A percentile compares a stretch with the other conserved stretches of the same genome.
phyloP scores from a whole-genome alignment of 2,797 vertebrate species.

The Sebastes nivosus region DNA sequence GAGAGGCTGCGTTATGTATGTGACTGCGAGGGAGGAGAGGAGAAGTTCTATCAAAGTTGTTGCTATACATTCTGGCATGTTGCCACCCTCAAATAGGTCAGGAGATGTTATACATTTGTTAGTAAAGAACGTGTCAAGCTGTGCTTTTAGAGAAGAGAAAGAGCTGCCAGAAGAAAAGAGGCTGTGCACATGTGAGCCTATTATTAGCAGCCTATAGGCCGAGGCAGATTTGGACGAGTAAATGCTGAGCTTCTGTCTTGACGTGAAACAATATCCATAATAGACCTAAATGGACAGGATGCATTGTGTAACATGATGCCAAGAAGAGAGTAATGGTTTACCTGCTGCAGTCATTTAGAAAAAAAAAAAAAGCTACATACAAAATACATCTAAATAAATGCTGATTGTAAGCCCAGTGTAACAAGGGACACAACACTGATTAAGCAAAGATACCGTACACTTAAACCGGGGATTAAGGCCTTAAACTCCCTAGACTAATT shows the following conservation, averaged over 20 bases:
- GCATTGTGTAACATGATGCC: neutral
- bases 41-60: neutral
- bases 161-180: slow-evolving; percentile 12
- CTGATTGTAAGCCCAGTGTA: slow-evolving; percentile 20
- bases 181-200: slow-evolving; percentile 21
- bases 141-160: slow-evolving; percentile 21
- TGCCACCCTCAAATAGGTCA: slow-evolving; percentile 24
- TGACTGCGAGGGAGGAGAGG: neutral
- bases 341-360: neutral
- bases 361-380: neutral
- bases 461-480: slow-evolving; percentile 68
- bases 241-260: slow-evolving; percentile 22
- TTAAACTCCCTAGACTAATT: slow-evolving; percentile 63
- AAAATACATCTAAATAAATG: slow-evolving; percentile 10
- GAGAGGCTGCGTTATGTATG: neutral
- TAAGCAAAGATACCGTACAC: slow-evolving; percentile 56
- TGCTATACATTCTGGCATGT: neutral
- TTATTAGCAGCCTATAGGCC: slow-evolving; percentile 1
- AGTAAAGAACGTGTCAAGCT: slow-evolving; percentile 13
- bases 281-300: neutral
- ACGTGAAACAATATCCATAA: neutral
- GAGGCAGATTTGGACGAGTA: slow-evolving; percentile 3
- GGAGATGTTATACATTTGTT: slow-evolving; percentile 17
- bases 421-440: slow-evolving; percentile 49
- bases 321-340: neutral